Conservation (phyloP, 2,888 invertebrate genomes). For the Keiferia lycopersicella region DNA sequence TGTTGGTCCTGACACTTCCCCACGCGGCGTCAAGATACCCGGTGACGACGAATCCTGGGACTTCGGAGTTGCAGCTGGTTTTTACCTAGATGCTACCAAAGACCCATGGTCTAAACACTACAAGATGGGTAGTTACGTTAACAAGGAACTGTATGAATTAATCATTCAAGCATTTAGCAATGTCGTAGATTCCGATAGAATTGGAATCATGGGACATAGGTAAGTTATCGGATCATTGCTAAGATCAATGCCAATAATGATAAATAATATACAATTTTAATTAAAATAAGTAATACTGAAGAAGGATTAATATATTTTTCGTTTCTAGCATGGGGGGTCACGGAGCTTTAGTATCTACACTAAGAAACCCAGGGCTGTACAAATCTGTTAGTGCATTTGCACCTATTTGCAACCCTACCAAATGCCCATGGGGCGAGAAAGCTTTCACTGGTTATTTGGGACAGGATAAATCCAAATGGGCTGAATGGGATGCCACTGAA, state of each 20-base stretch:
- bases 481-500: conserved; percentile 93
- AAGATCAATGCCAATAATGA: too few relatives aligned
- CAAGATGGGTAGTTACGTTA: conserved; percentile 97
- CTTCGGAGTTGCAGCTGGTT: conserved; percentile 97
- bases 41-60: conserved; percentile 97
- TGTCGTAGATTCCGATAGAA: conserved; percentile 75
- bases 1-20: conserved; percentile 98
- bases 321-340: conserved; percentile 97
- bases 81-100: conserved; percentile 95
- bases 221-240: too few relatives aligned
- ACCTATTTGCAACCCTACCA: conserved; percentile 94
- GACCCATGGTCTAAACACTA: conserved; percentile 97
- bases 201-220: conserved; percentile 92
- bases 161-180: conserved; percentile 87
- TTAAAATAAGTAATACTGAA: too few relatives aligned
- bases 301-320: background rate
- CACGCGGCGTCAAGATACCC: conserved; percentile 92
- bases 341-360: conserved; percentile 93
- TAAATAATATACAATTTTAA: background rate
- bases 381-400: conserved; percentile 96
- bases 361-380: conserved; percentile 95
- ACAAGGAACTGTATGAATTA: conserved; percentile 89
- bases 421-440: conserved; percentile 93
- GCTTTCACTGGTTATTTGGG: conserved; percentile 92
- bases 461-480: conserved; percentile 85